Percentiles rank a stretch among this genome's conserved stretches.
These are phyloP conservation scores for Etia nguti DNA, from an alignment of 2,113 vertebrate species.

Conservation along the genomic window DNA sequence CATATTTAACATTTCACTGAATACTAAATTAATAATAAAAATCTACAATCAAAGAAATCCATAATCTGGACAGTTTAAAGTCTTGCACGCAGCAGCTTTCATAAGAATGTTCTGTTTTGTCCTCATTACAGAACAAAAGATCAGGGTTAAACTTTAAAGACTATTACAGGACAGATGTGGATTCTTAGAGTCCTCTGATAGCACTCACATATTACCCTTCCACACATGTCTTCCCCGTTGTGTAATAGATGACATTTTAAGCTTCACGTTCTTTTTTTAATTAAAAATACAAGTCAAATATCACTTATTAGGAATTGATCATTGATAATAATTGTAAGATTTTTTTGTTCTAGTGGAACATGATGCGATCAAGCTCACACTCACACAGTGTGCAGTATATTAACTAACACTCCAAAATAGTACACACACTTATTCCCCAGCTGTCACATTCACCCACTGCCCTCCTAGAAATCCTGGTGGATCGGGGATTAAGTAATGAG, in stretches of 20 bases:
- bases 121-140: background rate
- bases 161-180: background rate
- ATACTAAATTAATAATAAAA: background rate
- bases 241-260: background rate
- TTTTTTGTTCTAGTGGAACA: background rate
- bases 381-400: background rate
- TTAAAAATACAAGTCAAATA: background rate
- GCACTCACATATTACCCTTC: background rate
- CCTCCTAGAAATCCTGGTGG: background rate
- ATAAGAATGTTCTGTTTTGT: background rate
- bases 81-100: background rate
- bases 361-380: background rate
- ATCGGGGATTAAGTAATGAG: conserved; percentile 13
- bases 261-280: rapidly evolving
- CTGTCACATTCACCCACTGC: conserved; percentile 28
- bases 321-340: background rate
- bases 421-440: background rate
- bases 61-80: background rate
- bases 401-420: background rate
- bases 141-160: background rate
- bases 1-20: background rate
- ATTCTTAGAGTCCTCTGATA: background rate
- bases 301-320: background rate
- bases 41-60: background rate
- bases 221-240: background rate